Evolutionary conservation across 2,113 vertebrate genomes (phyloP).

Genomic region (Nestor notabilis): DNA sequence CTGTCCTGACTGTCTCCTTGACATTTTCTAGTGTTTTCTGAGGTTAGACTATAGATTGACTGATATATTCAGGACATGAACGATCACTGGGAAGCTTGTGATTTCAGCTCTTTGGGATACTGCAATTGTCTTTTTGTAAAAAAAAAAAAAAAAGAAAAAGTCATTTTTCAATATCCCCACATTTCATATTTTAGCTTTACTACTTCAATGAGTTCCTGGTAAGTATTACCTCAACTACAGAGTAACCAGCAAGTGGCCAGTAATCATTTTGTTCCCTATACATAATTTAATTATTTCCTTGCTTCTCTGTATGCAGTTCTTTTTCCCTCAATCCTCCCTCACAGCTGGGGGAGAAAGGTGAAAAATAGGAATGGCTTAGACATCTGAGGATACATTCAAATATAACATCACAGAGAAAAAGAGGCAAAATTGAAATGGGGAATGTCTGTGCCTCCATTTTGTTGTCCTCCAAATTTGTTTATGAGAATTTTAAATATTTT

Average conservation of each 20-base stretch:
- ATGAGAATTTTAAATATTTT: neutral
- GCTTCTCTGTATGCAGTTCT: neutral
- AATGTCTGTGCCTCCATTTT: neutral
- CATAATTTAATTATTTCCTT: neutral
- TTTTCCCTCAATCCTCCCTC: neutral
- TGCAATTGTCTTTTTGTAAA: neutral
- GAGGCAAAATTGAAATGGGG: neutral
- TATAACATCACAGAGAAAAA: neutral
- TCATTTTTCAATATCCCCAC: neutral
- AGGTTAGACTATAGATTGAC: neutral
- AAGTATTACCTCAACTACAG: neutral
- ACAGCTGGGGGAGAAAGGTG: neutral
- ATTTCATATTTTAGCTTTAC: neutral
- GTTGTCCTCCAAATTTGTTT: neutral
- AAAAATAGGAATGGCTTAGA: neutral
- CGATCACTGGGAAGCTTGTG: rapidly evolving
- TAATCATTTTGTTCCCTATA: neutral
- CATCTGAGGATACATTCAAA: neutral
- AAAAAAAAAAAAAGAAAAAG: neutral
- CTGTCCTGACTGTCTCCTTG: neutral
- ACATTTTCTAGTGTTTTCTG: neutral
- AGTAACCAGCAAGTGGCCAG: neutral
- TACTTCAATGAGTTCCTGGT: neutral
- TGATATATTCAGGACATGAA: neutral
- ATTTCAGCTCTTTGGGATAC: neutral